A percentile compares a stretch with the other conserved stretches of the same genome.
Conservation (phyloP, 2,888 invertebrate species). For the Toxonevra muliebris region DNA sequence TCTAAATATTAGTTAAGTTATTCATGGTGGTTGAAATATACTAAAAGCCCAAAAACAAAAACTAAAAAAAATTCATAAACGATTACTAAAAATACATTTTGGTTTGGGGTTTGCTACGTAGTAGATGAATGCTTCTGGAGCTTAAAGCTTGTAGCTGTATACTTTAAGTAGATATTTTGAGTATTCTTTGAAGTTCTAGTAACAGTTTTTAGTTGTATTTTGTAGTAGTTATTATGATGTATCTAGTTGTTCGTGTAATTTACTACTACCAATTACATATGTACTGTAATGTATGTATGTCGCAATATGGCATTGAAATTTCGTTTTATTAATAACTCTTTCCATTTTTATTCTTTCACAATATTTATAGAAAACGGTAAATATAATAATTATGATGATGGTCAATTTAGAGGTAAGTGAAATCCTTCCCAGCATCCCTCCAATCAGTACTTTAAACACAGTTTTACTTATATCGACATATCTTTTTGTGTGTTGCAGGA, state of each 20-base stretch:
- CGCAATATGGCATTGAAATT: too few relatives aligned
- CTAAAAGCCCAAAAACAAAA: background rate
- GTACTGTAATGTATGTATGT: too few relatives aligned
- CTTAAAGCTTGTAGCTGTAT: conserved; percentile 27
- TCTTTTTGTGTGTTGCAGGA: conserved; percentile 40
- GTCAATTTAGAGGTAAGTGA: conserved; percentile 52
- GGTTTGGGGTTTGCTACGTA: conserved; percentile 2
- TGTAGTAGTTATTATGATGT: background rate
- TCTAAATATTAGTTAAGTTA: background rate
- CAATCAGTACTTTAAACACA: background rate
- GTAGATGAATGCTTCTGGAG: conserved; percentile 9
- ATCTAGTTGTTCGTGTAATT: background rate
- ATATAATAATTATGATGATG: conserved; percentile 45
- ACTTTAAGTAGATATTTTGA: conserved; percentile 4
- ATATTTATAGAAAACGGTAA: conserved; percentile 54
- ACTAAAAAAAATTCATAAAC: background rate
- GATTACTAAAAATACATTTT: conserved; percentile 5
- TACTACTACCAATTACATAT: too few relatives aligned
- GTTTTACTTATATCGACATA: too few relatives aligned
- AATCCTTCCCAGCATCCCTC: too few relatives aligned
- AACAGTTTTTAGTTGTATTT: background rate
- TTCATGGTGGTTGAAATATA: background rate
- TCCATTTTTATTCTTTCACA: conserved; percentile 35
- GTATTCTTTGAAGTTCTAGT: background rate
- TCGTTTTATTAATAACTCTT: conserved; percentile 28